Base-by-base conservation (phyloP, 92 coral and sea anemone genomes). In the Ricordea florida region DNA sequence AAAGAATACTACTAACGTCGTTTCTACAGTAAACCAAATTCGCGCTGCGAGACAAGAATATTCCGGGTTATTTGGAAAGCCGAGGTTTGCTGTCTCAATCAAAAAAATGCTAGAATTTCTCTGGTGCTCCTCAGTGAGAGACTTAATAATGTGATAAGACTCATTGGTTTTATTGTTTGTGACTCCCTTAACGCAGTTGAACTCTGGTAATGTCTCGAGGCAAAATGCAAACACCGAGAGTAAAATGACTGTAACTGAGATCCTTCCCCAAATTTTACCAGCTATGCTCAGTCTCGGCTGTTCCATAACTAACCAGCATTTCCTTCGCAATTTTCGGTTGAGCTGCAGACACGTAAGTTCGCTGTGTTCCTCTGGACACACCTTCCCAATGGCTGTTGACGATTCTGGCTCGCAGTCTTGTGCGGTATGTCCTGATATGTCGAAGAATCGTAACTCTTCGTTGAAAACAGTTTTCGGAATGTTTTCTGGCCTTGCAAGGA, bases 201-300 rank as follows among this genome's bases (percentile, higher is more conserved):
- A 25, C 10, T 55, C 62, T 28, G 91, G 93, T n/a, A 90, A 50
- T 21, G 98, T 93, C 69, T 90, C 98, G 38, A 93, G 29, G 46
- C 98, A 90, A 62, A 83, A 90, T n/a, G 90, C 86, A 25, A 91
- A 41, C 2, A 92, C 93, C 10, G 98, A 93, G 11, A 93, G 74
- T 0, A 79, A 32, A 2, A 93, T 93, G 27, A 91, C 48, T 0
- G 82, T 6, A 24, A 91, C 44, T 18, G 93, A 90, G 21, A 91
- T 14, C 20, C 78, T 56, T 18, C 90, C 93, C 57, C 72, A 68
- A 0, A 69, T 41, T 10, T 34, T 68, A 30, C 93, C 98, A 29
- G 18, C 72, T 13, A 58, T 35, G 27, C 82, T 57, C 7, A 61
- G 52, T 23, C 60, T 18, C 0, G 98, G 98, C 10, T 81, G 43